These are phyloP conservation scores for Peromyscus californicus DNA, from an alignment of 2,113 vertebrate species.

Conservation along the genomic window DNA sequence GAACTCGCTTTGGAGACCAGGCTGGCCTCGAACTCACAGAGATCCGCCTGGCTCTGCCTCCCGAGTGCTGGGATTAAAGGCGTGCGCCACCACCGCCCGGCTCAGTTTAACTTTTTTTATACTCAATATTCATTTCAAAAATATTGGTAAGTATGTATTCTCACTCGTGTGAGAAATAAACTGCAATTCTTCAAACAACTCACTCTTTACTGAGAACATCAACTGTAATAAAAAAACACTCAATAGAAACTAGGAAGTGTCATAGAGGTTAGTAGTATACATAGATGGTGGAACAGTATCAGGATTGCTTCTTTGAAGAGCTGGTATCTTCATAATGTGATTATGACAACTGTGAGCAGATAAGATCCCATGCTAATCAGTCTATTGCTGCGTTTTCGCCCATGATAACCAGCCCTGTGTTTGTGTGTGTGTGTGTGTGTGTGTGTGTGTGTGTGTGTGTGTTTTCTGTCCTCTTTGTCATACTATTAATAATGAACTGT, in stretches of 20 bases:
- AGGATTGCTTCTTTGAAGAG: background rate
- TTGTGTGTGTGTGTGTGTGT: background rate
- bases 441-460: too few relatives aligned
- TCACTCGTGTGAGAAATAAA: conserved; percentile 33
- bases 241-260: background rate
- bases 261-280: background rate
- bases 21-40: too few relatives aligned
- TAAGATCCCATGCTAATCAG: background rate
- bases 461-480: background rate
- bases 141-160: background rate
- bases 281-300: background rate
- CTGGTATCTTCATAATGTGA: background rate
- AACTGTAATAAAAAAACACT: background rate
- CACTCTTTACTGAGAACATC: background rate
- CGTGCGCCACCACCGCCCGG: too few relatives aligned
- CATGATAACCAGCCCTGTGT: background rate
- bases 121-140: background rate
- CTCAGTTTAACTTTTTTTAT: background rate
- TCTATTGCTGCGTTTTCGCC: background rate
- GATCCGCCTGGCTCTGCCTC: too few relatives aligned
- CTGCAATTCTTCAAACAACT: background rate
- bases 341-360: background rate
- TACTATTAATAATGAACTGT: background rate
- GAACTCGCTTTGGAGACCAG: too few relatives aligned
- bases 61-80: too few relatives aligned